Evolutionary conservation across 1,140 invertebrate species (phyloP).

Genomic region (Pygmarrhopalites habei): DNA sequence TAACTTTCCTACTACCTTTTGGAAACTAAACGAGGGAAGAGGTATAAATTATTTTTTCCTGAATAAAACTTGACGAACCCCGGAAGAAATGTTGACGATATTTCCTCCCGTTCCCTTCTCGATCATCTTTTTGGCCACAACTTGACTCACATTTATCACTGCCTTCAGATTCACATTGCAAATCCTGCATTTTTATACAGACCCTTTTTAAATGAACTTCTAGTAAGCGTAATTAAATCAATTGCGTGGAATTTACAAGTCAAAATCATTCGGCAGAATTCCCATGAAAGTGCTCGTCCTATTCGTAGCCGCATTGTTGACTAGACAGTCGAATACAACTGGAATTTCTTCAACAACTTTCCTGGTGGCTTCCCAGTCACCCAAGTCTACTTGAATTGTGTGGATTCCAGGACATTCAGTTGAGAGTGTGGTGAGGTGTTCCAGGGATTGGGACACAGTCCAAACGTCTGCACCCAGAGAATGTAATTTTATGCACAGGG

Average conservation of each 20-base stretch:
- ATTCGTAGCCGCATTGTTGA: constrained; percentile 38
- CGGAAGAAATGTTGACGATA: constrained; percentile 24
- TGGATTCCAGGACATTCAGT: constrained; percentile 54
- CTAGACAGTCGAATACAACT: constrained; percentile 49
- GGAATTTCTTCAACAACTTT: constrained; percentile 49
- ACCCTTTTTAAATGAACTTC: background rate
- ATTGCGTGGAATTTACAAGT: background rate
- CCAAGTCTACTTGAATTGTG: constrained; percentile 59
- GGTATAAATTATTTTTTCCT: background rate
- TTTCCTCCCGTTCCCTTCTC: constrained; percentile 9
- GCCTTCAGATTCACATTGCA: too few species aligned
- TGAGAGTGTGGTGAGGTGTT: constrained; percentile 57
- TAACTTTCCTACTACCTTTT: background rate
- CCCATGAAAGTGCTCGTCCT: background rate
- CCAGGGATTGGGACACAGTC: constrained; percentile 60
- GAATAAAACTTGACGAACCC: constrained; percentile 6
- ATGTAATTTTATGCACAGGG: constrained; percentile 56
- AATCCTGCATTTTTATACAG: constrained; percentile 16
- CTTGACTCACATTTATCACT: too few species aligned
- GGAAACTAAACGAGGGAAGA: too few species aligned
- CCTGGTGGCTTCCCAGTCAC: constrained; percentile 66
- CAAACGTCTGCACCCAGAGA: constrained; percentile 59
- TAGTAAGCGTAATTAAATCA: background rate
- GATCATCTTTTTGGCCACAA: too few species aligned
- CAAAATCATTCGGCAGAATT: background rate